These are phyloP conservation scores for Dendrolimus houi DNA, from an alignment of 2,888 invertebrate species.

Conservation along the genomic window DNA sequence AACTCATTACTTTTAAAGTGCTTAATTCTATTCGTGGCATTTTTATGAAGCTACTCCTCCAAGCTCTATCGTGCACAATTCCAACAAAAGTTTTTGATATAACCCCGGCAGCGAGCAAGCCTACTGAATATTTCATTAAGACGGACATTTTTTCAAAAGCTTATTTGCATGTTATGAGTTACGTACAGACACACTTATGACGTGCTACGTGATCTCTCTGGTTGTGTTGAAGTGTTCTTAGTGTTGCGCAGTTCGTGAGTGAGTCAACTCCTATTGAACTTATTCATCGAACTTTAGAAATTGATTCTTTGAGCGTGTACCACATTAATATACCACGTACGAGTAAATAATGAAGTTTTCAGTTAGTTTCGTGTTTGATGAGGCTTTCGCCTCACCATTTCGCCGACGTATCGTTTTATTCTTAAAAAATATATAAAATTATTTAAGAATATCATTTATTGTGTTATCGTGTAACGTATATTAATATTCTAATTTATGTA, in stretches of 20 bases:
- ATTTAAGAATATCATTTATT: too few species aligned
- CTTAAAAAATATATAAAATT: too few species aligned
- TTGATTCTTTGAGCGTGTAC: too few species aligned
- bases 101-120: conserved; percentile 32
- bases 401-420: too few species aligned
- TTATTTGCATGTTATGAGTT: conserved; percentile 68
- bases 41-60: conserved; percentile 1
- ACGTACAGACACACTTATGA: conserved; percentile 21
- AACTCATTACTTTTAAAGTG: background rate
- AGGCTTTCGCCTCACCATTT: too few species aligned
- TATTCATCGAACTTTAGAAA: too few species aligned
- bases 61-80: conserved; percentile 17
- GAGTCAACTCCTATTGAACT: background rate
- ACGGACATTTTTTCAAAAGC: conserved; percentile 44
- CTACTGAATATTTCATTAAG: conserved; percentile 69
- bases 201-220: conserved; percentile 16
- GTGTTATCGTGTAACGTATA: too few species aligned
- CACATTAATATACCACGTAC: too few species aligned
- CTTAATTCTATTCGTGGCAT: background rate
- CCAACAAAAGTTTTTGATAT: conserved; percentile 46
- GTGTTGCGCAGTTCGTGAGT: background rate
- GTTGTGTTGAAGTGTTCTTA: conserved; percentile 6
- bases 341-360: too few species aligned
- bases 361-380: too few species aligned
- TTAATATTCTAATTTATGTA: too few species aligned